phyloP scores from a whole-genome alignment of 1,140 invertebrate species.

The Maconellicoccus hirsutus region DNA sequence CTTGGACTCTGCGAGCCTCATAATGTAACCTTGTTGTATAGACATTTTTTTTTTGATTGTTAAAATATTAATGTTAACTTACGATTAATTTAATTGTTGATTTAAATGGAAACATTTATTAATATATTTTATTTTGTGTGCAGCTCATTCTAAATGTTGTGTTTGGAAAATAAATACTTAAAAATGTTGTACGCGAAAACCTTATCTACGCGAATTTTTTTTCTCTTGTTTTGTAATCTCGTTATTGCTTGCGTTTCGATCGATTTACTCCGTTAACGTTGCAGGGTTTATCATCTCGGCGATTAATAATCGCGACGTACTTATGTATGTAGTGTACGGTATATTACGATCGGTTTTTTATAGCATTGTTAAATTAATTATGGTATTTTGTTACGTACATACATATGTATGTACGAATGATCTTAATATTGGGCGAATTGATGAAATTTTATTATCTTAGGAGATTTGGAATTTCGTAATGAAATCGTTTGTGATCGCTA shows the following conservation, averaged over 20 bases:
- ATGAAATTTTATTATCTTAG: too few species aligned
- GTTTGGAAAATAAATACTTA: background rate
- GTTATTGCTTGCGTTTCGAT: background rate
- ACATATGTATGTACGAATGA: too few species aligned
- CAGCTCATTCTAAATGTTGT: background rate
- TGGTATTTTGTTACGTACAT: background rate
- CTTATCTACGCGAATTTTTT: background rate
- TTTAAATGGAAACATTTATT: background rate
- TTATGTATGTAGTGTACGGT: background rate
- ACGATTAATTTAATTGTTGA: conserved; percentile 5
- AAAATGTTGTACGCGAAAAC: background rate
- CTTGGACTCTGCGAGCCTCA: too few species aligned
- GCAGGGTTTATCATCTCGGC: background rate
- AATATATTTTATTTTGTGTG: conserved; percentile 6
- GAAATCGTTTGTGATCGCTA: too few species aligned
- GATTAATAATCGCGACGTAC: conserved; percentile 6
- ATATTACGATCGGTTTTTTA: background rate
- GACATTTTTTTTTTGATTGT: background rate
- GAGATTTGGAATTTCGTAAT: too few species aligned
- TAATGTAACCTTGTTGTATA: too few species aligned
- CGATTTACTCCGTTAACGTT: background rate
- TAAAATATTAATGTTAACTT: background rate
- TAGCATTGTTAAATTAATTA: background rate
- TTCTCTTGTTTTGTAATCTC: background rate
- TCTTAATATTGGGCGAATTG: too few species aligned